Percentiles rank a stretch among this genome's conserved stretches.
Conservation (phyloP, 2,888 invertebrate species). For the Julus scandinavius region DNA sequence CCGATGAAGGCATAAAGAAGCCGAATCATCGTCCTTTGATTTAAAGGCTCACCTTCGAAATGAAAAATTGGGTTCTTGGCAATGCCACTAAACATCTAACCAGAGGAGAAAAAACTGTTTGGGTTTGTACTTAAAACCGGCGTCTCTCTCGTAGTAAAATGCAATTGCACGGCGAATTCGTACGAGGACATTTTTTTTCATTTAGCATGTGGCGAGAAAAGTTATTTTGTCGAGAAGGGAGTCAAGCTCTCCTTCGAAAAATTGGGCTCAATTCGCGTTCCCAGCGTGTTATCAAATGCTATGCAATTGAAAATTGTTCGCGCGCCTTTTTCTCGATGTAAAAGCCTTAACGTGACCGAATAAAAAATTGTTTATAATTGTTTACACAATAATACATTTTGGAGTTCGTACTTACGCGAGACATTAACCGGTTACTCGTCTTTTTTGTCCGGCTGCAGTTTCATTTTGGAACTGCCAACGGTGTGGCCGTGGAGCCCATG, state of each 20-base stretch:
- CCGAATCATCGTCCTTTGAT: too few relatives aligned
- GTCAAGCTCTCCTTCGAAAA: background rate
- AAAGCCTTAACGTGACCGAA: conserved; percentile 12
- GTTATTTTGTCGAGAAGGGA: background rate
- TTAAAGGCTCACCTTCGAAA: too few relatives aligned
- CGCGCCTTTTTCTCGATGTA: conserved; percentile 17
- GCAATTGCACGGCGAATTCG: background rate
- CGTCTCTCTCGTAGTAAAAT: background rate
- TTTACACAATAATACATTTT: background rate
- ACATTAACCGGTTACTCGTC: background rate
- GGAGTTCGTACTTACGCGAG: background rate
- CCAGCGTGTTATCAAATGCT: conserved; percentile 18
- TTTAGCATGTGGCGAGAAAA: background rate
- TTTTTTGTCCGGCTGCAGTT: too few relatives aligned
- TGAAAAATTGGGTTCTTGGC: too few relatives aligned
- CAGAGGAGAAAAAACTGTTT: too few relatives aligned
- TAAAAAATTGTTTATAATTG: conserved; percentile 24
- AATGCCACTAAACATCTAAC: too few relatives aligned
- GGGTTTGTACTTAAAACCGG: background rate
- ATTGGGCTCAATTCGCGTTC: background rate
- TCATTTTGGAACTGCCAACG: conserved; percentile 42
- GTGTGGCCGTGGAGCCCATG: conserved; percentile 75
- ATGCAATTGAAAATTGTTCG: conserved; percentile 24
- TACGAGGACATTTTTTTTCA: background rate
- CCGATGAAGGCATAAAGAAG: too few relatives aligned